phyloP scores from a whole-genome alignment of 1,140 invertebrate species.

The Drosophila sproati region DNA sequence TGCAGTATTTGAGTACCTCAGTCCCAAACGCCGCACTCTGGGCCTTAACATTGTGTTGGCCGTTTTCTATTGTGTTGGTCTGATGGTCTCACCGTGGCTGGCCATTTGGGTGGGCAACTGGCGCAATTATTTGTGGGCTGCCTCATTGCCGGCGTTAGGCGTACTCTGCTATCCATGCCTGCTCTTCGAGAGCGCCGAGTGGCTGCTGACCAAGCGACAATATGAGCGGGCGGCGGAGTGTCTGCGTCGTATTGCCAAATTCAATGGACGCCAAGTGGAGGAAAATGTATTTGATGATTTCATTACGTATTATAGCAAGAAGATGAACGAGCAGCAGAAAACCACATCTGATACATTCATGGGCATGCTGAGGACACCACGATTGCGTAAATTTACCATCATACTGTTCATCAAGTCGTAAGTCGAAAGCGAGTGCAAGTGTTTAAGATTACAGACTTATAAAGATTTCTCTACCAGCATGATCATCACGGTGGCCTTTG shows the following conservation, averaged over 20 bases:
- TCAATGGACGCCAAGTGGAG: constrained; percentile 85
- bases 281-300: constrained; percentile 85
- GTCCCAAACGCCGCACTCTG: constrained; percentile 86
- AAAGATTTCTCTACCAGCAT: constrained; percentile 80
- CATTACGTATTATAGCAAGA: constrained; percentile 65
- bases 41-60: constrained; percentile 87
- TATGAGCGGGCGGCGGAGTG: constrained; percentile 86
- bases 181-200: constrained; percentile 87
- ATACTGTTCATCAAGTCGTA: constrained; percentile 87
- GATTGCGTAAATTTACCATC: constrained; percentile 85
- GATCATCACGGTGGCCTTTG: constrained; percentile 87
- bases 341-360: constrained; percentile 76
- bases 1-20: constrained; percentile 87
- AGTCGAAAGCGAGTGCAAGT: constrained; percentile 50
- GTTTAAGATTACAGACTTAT: not conserved
- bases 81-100: constrained; percentile 86
- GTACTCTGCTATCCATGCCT: constrained; percentile 85
- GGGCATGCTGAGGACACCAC: constrained; percentile 85
- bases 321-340: constrained; percentile 49
- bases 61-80: constrained; percentile 86
- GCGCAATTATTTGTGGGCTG: constrained; percentile 85
- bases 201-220: constrained; percentile 86
- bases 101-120: constrained; percentile 86
- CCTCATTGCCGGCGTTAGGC: constrained; percentile 85
- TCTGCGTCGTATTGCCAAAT: constrained; percentile 86